phyloP scores from a whole-genome alignment of 1,140 invertebrate species.

The Oedothorax gibbosus region DNA sequence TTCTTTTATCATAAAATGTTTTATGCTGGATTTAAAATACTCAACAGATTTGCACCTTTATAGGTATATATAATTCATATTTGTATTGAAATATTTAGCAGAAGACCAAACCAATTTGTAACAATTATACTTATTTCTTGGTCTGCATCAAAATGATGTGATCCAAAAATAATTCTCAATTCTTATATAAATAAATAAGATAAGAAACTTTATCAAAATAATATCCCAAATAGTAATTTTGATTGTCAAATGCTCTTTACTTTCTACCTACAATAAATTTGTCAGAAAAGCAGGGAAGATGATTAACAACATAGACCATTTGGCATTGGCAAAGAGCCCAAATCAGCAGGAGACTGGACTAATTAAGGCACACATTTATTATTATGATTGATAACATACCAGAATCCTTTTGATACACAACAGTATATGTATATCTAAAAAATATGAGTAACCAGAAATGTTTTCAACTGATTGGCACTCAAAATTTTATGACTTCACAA shows the following conservation, averaged over 20 bases:
- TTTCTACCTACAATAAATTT: not conserved
- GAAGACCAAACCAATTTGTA: too few species aligned
- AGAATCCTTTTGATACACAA: slow-evolving; percentile 37
- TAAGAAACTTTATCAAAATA: not conserved
- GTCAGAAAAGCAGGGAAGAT: slow-evolving; percentile 31
- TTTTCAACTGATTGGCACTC: slow-evolving; percentile 58
- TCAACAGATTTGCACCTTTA: too few species aligned
- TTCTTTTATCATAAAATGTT: too few species aligned
- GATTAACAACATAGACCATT: slow-evolving; percentile 35
- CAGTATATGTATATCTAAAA: slow-evolving; percentile 27
- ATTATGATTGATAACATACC: slow-evolving; percentile 47
- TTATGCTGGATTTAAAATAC: too few species aligned
- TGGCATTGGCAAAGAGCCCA: slow-evolving; percentile 53
- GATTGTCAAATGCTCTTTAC: slow-evolving; percentile 36
- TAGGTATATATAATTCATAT: too few species aligned
- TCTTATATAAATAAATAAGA: not conserved
- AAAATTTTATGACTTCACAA: slow-evolving; percentile 49
- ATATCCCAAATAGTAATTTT: slow-evolving; percentile 6
- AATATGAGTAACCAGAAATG: slow-evolving; percentile 51
- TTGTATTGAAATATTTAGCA: too few species aligned
- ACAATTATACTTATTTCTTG: too few species aligned
- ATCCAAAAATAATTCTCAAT: not conserved
- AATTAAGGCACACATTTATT: slow-evolving; percentile 35
- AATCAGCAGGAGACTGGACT: slow-evolving; percentile 38
- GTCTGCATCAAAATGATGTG: not conserved